Base-by-base conservation (phyloP, 2,888 invertebrate species). In the Papilio protenor region DNA sequence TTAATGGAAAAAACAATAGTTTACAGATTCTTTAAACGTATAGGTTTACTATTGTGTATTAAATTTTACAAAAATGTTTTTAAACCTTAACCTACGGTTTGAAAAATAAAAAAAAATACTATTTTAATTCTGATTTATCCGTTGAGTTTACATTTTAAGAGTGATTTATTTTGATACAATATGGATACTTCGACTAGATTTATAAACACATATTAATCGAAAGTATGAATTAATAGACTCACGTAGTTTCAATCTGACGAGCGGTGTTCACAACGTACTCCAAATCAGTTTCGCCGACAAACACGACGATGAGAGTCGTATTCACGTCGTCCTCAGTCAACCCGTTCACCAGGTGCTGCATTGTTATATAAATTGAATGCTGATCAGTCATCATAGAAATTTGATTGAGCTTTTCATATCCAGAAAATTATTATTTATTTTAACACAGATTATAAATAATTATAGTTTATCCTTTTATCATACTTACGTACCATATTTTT, bases 241-340 rank as follows among this genome's bases (percentile, higher is more conserved):
- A 97, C 97, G 95, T 95, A 4, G 95, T 93, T 90, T 97, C 97
- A 64, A 98, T 96, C 88, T 97, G 96, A 82, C 96, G 96, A 8
- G 98, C 97, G 18, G 97, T 96, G 83, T 97, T 95, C 45, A 96
- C 92, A 6, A 98, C 97, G 84, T 97, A 97, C 70, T 97, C 96
- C 83, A 96, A 84, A 87, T 98, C 97, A 45, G 96, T 97, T 95
- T 99, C 99, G 0, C 98, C 98, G 71, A 99, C 96, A 86, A 98
- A 97, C 3, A 99, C 97, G 10, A 99, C 96, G 79, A 99, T 97
- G 33, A 98, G 92, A 0, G 97, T 96, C n/a, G 96, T 95, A 73
- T 96, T 96, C 81, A 97, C 96, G 83, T 99, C 98, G 11, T 95
- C 95, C 2, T 95, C 94, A 73, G 95, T 96, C 96, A 99, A 96